Evolutionary conservation across 2,797 vertebrate species (phyloP), one percentile per base, ranked within the genome.

Genomic region (Cirrhinus mrigala): DNA sequence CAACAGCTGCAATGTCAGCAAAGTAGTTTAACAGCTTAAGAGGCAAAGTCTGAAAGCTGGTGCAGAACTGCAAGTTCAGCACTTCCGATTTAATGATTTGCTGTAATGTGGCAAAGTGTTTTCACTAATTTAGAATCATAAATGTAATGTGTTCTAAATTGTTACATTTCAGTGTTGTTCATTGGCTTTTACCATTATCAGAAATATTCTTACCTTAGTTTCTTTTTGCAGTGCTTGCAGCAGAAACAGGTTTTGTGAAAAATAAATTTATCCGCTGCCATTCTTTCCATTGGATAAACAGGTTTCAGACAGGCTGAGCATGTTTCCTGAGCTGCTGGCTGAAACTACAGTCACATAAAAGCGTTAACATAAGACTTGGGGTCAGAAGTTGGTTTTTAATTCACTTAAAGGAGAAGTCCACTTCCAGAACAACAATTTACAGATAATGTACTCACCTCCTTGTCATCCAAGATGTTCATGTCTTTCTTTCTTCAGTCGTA

Each of bases 181-280:
- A 16, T 58, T 60, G 7, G n/a, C 22, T 50, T 33, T 50, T 18
- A 27, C 27, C 2, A 24, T 27, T 50, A 9, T 46, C 37, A 1
- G 37, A 46, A 44, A n/a, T 22, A 18, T n/a, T 68, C 79, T 81
- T 93, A 97, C 97, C 97, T 98, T 69, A 97, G 90, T 89, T 94
- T 96, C 92, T 93, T 96, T 85, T 95, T 87, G 3, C 97, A 98
- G 85, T 94, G 82, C 85, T 93, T 96, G 90, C 97, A 97, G 92
- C 95, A 94, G 94, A 98, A 97, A 91, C 97, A 97, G 0, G 87
- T 92, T 92, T 56, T 94, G 91, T 97, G 96, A 89, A 97, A 94
- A 88, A 94, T 92, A 50, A 92, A 88, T 89, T 94, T 94, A 91
- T 96, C 95, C 11, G 94, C 84, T 48, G 90, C 89, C 75, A 96